Percentiles rank a stretch among this genome's conserved stretches.
These are phyloP conservation scores for Ochropacha duplaris DNA, from an alignment of 2,888 invertebrate species.

Conservation along the genomic window DNA sequence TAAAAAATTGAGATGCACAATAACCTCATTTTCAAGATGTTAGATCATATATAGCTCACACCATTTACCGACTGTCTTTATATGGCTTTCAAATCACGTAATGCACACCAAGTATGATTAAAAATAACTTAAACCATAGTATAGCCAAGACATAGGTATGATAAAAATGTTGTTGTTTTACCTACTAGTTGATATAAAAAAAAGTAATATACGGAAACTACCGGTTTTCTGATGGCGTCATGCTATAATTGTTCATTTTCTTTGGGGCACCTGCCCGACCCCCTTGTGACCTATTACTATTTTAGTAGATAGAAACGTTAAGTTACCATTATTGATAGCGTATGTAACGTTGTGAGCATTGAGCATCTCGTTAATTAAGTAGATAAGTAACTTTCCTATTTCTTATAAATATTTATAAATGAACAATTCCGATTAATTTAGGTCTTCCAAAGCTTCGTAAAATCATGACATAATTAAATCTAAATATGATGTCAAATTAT, in stretches of 20 bases:
- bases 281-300: conserved; percentile 20
- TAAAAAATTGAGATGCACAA: background rate
- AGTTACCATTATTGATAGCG: conserved; percentile 16
- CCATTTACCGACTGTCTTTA: conserved; percentile 7
- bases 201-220: background rate
- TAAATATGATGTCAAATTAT: no score
- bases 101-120: conserved; percentile 1
- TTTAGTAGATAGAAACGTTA: conserved; percentile 5
- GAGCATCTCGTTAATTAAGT: conserved; percentile 12
- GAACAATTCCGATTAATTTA: background rate
- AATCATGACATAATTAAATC: no score
- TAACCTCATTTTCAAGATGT: background rate
- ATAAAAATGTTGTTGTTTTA: background rate
- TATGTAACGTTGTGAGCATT: conserved; percentile 22
- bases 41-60: conserved; percentile 11
- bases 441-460: background rate
- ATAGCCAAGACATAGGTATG: background rate
- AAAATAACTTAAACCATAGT: background rate
- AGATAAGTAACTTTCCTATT: conserved; percentile 8
- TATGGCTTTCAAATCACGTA: conserved; percentile 28
- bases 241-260: background rate
- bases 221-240: background rate
- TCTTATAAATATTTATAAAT: background rate
- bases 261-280: background rate
- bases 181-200: background rate